phyloP scores from a whole-genome alignment of 2,888 invertebrate genomes.

The Caenorhabditis angaria region DNA sequence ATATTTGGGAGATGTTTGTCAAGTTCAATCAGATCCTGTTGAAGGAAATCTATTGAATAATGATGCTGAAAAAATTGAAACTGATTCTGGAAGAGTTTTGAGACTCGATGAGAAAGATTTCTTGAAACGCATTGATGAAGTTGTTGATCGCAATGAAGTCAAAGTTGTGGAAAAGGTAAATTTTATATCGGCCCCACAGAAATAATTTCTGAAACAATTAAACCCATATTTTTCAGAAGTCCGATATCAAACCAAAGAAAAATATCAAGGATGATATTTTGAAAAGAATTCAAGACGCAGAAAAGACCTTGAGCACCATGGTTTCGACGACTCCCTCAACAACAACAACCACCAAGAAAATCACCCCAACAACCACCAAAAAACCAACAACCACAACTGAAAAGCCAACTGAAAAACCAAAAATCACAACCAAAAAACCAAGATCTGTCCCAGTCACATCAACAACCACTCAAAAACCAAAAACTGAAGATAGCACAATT shows the following conservation, averaged over 20 bases:
- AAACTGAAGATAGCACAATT: background rate
- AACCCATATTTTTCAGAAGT: background rate
- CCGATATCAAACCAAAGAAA: background rate
- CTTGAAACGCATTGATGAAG: slow-evolving; percentile 34
- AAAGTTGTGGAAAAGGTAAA: background rate
- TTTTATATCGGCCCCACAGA: no score
- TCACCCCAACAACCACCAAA: background rate
- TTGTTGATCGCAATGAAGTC: slow-evolving; percentile 20
- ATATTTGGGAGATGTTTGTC: slow-evolving; percentile 31
- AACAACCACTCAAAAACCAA: background rate
- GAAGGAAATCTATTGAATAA: slow-evolving; percentile 39
- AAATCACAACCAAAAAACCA: background rate
- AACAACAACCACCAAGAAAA: slow-evolving; percentile 11
- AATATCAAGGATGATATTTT: background rate
- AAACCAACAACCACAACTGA: background rate
- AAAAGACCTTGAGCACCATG: background rate
- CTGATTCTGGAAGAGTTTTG: slow-evolving; percentile 17
- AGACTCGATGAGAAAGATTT: slow-evolving; percentile 38
- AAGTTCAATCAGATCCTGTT: slow-evolving; percentile 22
- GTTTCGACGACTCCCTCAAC: background rate
- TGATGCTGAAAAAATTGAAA: slow-evolving; percentile 29
- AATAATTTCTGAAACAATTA: background rate
- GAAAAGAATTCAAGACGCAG: background rate
- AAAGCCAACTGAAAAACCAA: slow-evolving; percentile 7
- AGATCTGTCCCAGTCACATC: background rate